These are phyloP conservation scores for Nowickia ferox DNA, from an alignment of 2,888 invertebrate genomes.

Conservation along the genomic window DNA sequence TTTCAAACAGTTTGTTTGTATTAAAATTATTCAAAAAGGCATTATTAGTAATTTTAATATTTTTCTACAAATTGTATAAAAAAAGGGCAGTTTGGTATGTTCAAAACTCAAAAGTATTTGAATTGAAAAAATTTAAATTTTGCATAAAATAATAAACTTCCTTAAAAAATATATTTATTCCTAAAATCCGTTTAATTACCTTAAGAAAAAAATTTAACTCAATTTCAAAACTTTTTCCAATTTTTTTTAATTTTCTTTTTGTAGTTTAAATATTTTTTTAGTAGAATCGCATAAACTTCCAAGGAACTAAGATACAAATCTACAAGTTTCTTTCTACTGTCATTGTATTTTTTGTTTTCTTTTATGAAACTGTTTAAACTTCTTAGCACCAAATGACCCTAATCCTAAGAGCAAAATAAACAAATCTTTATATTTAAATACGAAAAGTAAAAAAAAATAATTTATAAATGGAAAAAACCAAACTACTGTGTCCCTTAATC, in stretches of 20 bases:
- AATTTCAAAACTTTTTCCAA: not conserved
- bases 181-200: too few species aligned
- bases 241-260: not conserved
- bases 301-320: conserved; percentile 70
- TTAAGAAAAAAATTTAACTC: too few species aligned
- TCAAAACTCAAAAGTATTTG: not conserved
- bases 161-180: too few species aligned
- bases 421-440: conserved; percentile 59
- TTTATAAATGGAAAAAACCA: not conserved
- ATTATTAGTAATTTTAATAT: too few species aligned
- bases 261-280: conserved; percentile 14
- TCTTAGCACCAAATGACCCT: conserved; percentile 57
- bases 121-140: not conserved
- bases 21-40: too few species aligned
- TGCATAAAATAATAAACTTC: too few species aligned
- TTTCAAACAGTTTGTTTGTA: too few species aligned
- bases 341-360: conserved; percentile 3
- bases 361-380: conserved; percentile 34
- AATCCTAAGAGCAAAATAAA: conserved; percentile 54
- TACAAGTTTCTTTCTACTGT: conserved; percentile 58
- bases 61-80: too few species aligned
- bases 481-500: conserved; percentile 41
- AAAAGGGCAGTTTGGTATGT: too few species aligned
- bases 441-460: not conserved
- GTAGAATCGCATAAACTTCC: conserved; percentile 62